phyloP scores from a whole-genome alignment of 2,113 vertebrate species.

The Orientallactaga bullata region DNA sequence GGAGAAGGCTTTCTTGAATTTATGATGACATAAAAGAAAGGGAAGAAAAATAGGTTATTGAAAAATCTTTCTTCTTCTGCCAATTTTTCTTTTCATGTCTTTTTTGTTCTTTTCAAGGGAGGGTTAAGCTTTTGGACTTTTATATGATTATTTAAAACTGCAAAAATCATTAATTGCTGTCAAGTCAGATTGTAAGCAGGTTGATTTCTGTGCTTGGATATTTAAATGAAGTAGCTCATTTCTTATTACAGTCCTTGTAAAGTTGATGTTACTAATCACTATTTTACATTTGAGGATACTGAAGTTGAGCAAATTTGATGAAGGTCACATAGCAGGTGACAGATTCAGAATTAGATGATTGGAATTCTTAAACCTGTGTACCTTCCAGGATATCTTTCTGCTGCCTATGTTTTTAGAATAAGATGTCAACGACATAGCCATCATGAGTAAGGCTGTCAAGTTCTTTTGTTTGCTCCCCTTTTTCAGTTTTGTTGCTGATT shows the following conservation, averaged over 20 bases:
- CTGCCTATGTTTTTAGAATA: constrained; percentile 37
- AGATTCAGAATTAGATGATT: constrained; percentile 64
- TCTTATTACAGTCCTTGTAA: constrained; percentile 37
- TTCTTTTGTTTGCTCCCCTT: constrained; percentile 34
- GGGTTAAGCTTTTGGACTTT: background rate
- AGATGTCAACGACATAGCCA: constrained; percentile 28
- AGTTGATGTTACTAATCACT: constrained; percentile 47
- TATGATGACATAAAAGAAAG: constrained; percentile 31
- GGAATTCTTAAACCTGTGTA: constrained; percentile 37
- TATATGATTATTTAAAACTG: constrained; percentile 16
- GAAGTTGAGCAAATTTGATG: constrained; percentile 58
- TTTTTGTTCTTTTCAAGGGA: background rate
- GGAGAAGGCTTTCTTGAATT: background rate
- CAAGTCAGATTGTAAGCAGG: background rate
- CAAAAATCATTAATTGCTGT: constrained; percentile 19
- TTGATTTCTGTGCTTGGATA: background rate
- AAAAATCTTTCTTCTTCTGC: background rate
- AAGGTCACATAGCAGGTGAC: constrained; percentile 35
- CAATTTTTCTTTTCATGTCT: background rate
- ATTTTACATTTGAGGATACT: constrained; percentile 36
- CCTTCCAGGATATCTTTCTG: constrained; percentile 37
- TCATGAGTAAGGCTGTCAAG: constrained; percentile 26
- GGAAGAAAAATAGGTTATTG: constrained; percentile 30
- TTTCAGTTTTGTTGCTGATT: constrained; percentile 45
- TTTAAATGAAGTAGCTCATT: constrained; percentile 50